Evolutionary conservation across 2,888 invertebrate species (phyloP), one percentile per base, ranked within the genome.

Genomic region (Torymus aiolomorphi): DNA sequence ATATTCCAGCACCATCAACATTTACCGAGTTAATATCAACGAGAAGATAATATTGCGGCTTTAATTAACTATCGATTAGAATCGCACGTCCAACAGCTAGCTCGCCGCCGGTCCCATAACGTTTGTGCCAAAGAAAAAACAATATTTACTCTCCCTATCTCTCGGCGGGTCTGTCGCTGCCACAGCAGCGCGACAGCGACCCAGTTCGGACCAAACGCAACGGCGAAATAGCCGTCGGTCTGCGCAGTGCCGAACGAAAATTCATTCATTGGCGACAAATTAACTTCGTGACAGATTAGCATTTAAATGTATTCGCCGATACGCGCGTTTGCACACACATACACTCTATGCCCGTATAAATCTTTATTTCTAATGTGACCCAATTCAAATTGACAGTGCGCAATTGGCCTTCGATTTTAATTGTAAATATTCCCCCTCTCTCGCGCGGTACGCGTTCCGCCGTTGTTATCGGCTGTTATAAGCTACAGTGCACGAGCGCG

Each of bases 251-350:
- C 57, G 16, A 71, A 13, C 57, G 66, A 61, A 67, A 80, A 66
- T 72, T 76, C 71, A 71, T 75, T 79, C 42, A 16, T 16, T 20
- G 42, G n/a, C 14, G 70, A 70, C 70, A 65, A 78, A 79, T 79
- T 69, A 70, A 75, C 65, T 74, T 79, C 51, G 8, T 24, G 42
- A 49, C 56, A 31, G 54, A 75, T 79, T 80, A 72, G 54, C 71
- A 75, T 80, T 71, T 76, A 72, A 80, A 80, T 80, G 59, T n/a
- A 66, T 66, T 71, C 71, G 31, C 31, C 3, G 1, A 5, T 31
- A 31, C 31, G 4, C 31, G 31, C 31, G 31, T 31, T 31, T 31
- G 31, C 31, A 31, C 31, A 31, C 4, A 31, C 4, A 31, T 5
- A 31, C 31, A 31, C 31, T 31, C 3, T 31, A 5, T 31, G 31